Evolutionary conservation across 2,113 vertebrate genomes (phyloP).

Genomic region (Gavialis gangeticus): DNA sequence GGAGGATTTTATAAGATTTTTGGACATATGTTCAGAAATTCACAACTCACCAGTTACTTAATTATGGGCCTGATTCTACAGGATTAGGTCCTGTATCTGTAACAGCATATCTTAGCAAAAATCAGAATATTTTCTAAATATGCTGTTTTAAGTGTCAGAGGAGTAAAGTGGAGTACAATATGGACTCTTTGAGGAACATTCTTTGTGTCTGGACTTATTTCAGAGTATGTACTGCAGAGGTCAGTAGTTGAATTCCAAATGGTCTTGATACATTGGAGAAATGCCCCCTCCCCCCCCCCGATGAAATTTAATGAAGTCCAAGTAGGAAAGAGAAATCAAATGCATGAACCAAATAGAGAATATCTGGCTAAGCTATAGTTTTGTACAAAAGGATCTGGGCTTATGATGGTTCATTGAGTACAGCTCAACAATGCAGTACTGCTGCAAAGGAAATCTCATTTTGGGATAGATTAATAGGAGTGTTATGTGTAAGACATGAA

Average conservation of each 20-base stretch:
- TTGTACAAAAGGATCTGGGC: background rate
- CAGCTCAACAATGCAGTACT: background rate
- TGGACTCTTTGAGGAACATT: background rate
- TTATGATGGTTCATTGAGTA: background rate
- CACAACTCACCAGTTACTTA: slow-evolving; percentile 15
- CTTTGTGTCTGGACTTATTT: background rate
- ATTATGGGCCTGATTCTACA: background rate
- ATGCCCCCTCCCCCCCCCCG: no score
- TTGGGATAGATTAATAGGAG: background rate
- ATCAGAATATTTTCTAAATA: background rate
- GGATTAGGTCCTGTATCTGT: background rate
- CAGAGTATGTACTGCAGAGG: background rate
- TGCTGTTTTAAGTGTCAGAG: background rate
- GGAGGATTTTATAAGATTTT: background rate
- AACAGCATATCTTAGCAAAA: background rate
- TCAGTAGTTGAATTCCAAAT: background rate
- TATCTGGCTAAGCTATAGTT: background rate
- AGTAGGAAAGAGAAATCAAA: background rate
- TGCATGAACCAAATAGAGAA: background rate
- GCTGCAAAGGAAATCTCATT: background rate
- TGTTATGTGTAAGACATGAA: rapidly evolving
- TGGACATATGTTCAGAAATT: background rate
- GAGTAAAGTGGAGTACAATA: background rate
- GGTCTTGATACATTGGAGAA: background rate
- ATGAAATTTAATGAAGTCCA: background rate